Conservation (phyloP, 2,797 vertebrate genomes). For the Tachyglossus aculeatus region DNA sequence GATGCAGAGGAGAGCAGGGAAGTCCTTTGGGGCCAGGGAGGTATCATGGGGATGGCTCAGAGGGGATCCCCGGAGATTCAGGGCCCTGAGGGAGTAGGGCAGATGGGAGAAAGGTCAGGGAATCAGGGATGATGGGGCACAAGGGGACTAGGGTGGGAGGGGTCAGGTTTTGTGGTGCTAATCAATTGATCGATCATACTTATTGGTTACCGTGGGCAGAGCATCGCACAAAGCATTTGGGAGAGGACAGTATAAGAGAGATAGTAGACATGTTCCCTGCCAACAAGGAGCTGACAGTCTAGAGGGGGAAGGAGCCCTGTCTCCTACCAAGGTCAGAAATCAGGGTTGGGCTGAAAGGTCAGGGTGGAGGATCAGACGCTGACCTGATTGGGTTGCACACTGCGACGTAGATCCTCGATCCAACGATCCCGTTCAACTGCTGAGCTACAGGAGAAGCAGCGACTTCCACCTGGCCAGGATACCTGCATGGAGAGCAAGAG, state of each 20-base stretch:
- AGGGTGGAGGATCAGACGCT: background rate
- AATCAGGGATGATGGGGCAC: background rate
- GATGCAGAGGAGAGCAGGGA: fast-evolving
- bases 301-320: background rate
- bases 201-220: too few species aligned
- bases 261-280: too few species aligned
- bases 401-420: constrained; percentile 89
- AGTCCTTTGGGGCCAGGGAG: too few species aligned
- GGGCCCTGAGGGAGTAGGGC: background rate
- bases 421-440: constrained; percentile 89
- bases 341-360: too few species aligned
- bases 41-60: background rate
- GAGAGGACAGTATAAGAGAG: too few species aligned
- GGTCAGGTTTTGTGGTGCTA: too few species aligned
- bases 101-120: background rate
- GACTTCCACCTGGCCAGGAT: constrained; percentile 83
- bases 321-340: too few species aligned
- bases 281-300: background rate
- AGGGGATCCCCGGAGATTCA: fast-evolving
- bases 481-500: constrained; percentile 69
- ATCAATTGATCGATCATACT: too few species aligned
- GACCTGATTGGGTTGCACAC: constrained; percentile 89
- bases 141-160: background rate
- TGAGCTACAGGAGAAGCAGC: constrained; percentile 90
- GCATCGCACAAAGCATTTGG: too few species aligned